Evolutionary conservation across 53 echinoderm and acorn worm genomes (phyloP), one percentile per base, ranked within the genome.

Genomic region (Temnopleurus reevesii): DNA sequence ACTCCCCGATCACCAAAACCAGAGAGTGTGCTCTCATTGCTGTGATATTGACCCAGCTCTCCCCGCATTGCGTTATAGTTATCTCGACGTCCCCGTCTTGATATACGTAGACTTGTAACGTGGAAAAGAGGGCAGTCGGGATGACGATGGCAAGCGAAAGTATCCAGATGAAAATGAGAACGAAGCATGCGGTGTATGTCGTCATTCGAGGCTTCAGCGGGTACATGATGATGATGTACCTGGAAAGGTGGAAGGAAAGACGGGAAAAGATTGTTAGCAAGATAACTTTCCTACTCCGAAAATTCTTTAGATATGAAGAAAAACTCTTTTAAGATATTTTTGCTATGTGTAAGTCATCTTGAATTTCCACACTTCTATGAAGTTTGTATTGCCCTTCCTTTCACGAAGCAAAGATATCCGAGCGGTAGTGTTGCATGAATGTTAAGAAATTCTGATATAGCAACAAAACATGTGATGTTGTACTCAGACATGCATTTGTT

Each of bases 141-240:
- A 95, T 90, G 76, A 92, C 95, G 80, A 98, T 89, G 5, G 77
- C 64, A 57, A 95, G 87, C 15, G 95, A 95, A 21, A 95, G 44
- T 4, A 95, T 24, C 98, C 98, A 98, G 21, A 95, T 93, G 53
- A 77, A 81, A 23, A 81, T 91, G 18, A 98, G 89, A 13, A 98
- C 91, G 43, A 95, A 77, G 41, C 91, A 81, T 8, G 98, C 95
- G 3, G 93, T 93, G 76, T 91, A 90, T 3, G 92, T 94, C 36
- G 95, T 93, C 97, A 97, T 97, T 8, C 97, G 92, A 1, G 97
- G 97, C 53, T 90, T 92, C 55, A 97, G 85, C 1, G 97, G 97
- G 25, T 97, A 91, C 97, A 97, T 97, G 28, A 97, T 97, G 49
- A 97, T 97, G 66, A 95, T 93, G 55, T 97, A 97, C 49, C 95